A percentile compares a stretch with the other conserved stretches of the same genome.
Evolutionary conservation across 2,113 vertebrate genomes (phyloP).

Genomic region (Butorides virescens): DNA sequence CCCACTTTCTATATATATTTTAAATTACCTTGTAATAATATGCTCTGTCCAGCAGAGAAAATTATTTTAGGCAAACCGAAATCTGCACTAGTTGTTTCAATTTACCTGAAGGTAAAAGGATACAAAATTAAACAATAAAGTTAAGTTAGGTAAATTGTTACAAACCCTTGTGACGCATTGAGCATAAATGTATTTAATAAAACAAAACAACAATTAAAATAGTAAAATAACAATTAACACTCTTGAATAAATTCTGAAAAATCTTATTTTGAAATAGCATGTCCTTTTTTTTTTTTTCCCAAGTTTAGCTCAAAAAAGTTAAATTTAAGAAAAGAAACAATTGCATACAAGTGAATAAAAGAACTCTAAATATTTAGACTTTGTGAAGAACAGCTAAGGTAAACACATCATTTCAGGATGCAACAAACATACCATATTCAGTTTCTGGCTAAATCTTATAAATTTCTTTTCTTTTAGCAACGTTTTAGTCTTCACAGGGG

Average conservation of each 20-base stretch:
- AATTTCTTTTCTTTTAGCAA: neutral
- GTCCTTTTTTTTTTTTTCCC: neutral
- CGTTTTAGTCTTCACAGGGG: neutral
- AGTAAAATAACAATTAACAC: neutral
- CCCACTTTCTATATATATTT: neutral
- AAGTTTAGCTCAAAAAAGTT: neutral
- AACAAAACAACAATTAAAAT: neutral
- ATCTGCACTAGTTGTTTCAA: neutral
- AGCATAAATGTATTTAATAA: neutral
- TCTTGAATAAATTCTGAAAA: neutral
- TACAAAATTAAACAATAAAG: neutral
- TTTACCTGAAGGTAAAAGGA: neutral
- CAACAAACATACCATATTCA: neutral
- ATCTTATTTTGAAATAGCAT: neutral
- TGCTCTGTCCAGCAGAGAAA: conserved; percentile 16
- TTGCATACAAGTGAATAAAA: neutral
- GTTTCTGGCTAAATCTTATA: neutral
- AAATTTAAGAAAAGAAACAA: neutral
- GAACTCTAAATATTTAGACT: neutral
- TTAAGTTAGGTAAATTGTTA: neutral
- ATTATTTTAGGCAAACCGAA: conserved; percentile 19
- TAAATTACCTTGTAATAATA: conserved; percentile 37
- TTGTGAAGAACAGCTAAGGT: neutral
- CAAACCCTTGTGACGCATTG: neutral
- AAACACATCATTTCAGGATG: neutral